These are phyloP conservation scores for Petrophora chlorosata DNA, from an alignment of 2,888 invertebrate species.

Conservation along the genomic window DNA sequence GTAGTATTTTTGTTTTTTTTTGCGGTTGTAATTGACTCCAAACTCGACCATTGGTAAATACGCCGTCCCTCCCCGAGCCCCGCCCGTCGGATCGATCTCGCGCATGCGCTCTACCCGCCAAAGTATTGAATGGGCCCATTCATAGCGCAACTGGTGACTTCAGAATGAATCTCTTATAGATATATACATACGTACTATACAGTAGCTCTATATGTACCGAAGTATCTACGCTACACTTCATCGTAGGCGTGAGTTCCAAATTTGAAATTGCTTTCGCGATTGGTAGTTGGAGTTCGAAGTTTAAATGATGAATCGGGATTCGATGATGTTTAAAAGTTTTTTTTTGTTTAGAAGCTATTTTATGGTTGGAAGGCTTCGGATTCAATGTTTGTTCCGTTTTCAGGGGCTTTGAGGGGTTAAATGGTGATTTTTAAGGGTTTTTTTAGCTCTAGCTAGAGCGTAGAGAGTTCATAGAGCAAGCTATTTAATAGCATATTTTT, in stretches of 20 bases:
- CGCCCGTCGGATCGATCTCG: constrained; percentile 57
- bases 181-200: constrained; percentile 28
- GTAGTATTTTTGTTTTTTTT: background rate
- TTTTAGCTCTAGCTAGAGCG: too few species aligned
- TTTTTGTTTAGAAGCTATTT: constrained; percentile 11
- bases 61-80: constrained; percentile 34
- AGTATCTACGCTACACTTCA: constrained; percentile 29
- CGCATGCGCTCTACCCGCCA: constrained; percentile 56
- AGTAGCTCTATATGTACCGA: background rate
- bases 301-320: constrained; percentile 8
- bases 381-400: background rate
- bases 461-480: too few species aligned
- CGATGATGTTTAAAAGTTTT: constrained; percentile 1
- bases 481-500: too few species aligned
- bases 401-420: too few species aligned
- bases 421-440: background rate
- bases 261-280: constrained; percentile 10
- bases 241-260: constrained; percentile 36
- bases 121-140: constrained; percentile 75
- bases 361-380: background rate
- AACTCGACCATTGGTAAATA: constrained; percentile 33
- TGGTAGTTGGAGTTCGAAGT: background rate
- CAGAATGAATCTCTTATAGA: constrained; percentile 55
- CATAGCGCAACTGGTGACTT: constrained; percentile 72
- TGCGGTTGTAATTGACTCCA: background rate